These are phyloP conservation scores for Trinorchestia longiramus DNA, from an alignment of 1,140 invertebrate species.

Conservation along the genomic window DNA sequence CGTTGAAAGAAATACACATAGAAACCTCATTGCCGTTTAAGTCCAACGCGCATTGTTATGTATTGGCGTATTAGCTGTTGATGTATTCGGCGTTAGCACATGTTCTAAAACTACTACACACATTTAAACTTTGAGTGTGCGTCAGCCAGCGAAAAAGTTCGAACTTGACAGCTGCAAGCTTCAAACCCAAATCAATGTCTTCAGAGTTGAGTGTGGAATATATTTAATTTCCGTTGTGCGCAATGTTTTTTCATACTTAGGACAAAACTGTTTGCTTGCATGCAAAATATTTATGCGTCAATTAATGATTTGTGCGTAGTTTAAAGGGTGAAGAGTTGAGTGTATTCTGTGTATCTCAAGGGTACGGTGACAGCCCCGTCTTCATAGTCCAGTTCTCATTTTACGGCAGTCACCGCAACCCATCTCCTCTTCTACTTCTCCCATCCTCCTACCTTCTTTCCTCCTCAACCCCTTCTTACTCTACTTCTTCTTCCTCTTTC, in stretches of 20 bases:
- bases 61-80: not conserved
- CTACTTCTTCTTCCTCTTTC: not conserved
- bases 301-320: not conserved
- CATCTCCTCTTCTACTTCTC: not conserved
- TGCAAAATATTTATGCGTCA: not conserved
- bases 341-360: not conserved
- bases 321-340: not conserved
- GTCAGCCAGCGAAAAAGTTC: not conserved
- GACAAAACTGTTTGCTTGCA: not conserved
- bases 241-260: not conserved
- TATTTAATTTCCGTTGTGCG: not conserved
- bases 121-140: not conserved
- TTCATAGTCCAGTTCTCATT: constrained; percentile 23
- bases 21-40: not conserved
- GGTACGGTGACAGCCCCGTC: constrained; percentile 20
- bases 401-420: constrained; percentile 14
- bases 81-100: not conserved
- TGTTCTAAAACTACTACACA: not conserved
- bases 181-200: not conserved
- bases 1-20: not conserved
- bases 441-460: not conserved
- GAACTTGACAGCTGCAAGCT: not conserved
- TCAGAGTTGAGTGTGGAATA: not conserved
- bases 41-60: not conserved
- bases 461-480: not conserved